These are phyloP conservation scores for Plebejus argus DNA, from an alignment of 2,888 invertebrate genomes.

Conservation along the genomic window DNA sequence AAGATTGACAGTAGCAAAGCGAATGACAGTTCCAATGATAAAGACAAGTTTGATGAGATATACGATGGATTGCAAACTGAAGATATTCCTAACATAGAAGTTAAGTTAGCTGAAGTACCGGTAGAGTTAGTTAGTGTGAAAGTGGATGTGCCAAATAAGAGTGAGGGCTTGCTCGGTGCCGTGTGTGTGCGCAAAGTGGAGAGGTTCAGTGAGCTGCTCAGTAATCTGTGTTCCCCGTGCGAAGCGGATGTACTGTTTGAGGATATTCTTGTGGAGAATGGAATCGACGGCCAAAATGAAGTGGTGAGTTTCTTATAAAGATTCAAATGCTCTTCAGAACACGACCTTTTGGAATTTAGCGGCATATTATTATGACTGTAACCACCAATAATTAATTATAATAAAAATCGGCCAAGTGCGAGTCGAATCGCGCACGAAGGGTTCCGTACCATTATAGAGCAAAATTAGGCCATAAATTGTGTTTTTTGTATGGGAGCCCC, in stretches of 20 bases:
- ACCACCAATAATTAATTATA: too few species aligned
- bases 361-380: too few species aligned
- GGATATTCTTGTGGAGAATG: constrained; percentile 71
- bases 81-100: constrained; percentile 48
- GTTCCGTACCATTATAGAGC: too few species aligned
- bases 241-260: constrained; percentile 74
- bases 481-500: too few species aligned
- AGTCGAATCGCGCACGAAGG: too few species aligned
- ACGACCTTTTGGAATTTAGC: too few species aligned
- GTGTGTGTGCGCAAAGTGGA: constrained; percentile 78
- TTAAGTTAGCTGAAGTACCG: constrained; percentile 48
- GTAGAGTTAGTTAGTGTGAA: constrained; percentile 46
- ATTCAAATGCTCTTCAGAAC: too few species aligned
- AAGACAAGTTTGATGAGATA: constrained; percentile 68
- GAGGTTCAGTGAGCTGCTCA: constrained; percentile 76
- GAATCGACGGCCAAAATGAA: constrained; percentile 58
- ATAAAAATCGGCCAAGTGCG: too few species aligned
- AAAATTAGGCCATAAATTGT: too few species aligned
- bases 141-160: constrained; percentile 65
- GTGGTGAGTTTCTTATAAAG: constrained; percentile 54
- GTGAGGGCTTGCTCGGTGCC: constrained; percentile 66
- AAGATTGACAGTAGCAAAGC: constrained; percentile 52
- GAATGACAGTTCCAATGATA: constrained; percentile 56
- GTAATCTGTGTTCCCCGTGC: constrained; percentile 74
- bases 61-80: constrained; percentile 64